Evolutionary conservation across 2,797 vertebrate genomes (phyloP), one percentile per base, ranked within the genome.

Genomic region (Cossypha polioptera): DNA sequence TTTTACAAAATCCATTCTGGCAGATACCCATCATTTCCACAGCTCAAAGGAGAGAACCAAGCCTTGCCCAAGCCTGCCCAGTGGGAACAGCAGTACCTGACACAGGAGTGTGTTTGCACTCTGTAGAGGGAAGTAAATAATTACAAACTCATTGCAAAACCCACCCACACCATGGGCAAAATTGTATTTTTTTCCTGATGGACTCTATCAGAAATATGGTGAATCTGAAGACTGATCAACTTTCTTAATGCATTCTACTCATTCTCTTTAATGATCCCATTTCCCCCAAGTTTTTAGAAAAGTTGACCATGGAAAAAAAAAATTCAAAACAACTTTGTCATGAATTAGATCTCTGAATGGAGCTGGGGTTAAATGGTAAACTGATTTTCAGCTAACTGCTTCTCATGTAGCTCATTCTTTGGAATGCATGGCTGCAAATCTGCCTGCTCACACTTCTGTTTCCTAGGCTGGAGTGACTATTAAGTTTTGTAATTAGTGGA

Each of bases 401-500:
- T 57, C 72, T 86, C 5, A 1, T 72, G 43, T 40, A 43, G 57
- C 51, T 81, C 66, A 50, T 38, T 43, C 11, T 83, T 85, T 35
- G 36, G 55, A 69, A 48, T 71, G 29, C 45, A 38, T 8, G 43
- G 76, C 51, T 94, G 82, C 58, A 80, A 88, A 91, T 88, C 54
- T 86, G 65, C 77, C 80, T 80, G 40, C 69, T 94, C 58, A 68
- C 35, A 26, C 51, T 81, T 66, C 79, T 66, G 40, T 48, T 92
- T 91, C 66, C 92, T 58, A 84, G 61, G 63, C 76, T 86, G 69
- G 51, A 95, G 66, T 55, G 48, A 88, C 63, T 95, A 94, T 94
- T 95, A 95, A 66, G 62, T 94, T 96, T 86, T 83, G 48, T 66
- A 91, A 96, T 96, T 95, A 95, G 95, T 69, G 48, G 76, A 92